Evolutionary conservation across 2,113 vertebrate species (phyloP).

Genomic region (Colius striatus): DNA sequence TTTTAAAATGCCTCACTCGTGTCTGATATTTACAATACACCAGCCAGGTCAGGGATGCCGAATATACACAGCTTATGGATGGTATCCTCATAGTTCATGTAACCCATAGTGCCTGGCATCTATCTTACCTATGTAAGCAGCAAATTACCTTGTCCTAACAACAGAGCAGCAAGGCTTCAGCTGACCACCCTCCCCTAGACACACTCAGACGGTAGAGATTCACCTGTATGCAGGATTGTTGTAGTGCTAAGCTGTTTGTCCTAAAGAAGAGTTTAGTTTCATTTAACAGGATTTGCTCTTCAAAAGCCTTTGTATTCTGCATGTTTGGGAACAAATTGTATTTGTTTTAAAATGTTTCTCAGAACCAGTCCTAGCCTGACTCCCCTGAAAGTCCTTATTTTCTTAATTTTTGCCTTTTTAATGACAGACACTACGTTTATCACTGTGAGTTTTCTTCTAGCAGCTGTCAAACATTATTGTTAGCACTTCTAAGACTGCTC

Average conservation of each 20-base stretch:
- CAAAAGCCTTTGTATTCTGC: not conserved
- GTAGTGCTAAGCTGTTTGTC: not conserved
- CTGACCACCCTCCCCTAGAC: not conserved
- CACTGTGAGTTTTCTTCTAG: not conserved
- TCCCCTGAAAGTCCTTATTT: not conserved
- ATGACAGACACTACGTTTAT: slow-evolving; percentile 29
- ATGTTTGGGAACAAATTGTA: not conserved
- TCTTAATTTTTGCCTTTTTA: slow-evolving; percentile 15
- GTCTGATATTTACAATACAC: not conserved
- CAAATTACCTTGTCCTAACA: not conserved
- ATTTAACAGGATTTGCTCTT: slow-evolving; percentile 1
- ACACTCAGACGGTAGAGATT: not conserved
- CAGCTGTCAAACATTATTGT: slow-evolving; percentile 10
- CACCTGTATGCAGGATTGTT: not conserved
- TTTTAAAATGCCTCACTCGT: not conserved
- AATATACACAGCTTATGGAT: not conserved
- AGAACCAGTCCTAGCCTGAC: not conserved
- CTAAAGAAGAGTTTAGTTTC: not conserved
- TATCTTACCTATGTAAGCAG: not conserved
- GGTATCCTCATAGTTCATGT: not conserved
- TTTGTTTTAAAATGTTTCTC: slow-evolving; percentile 16
- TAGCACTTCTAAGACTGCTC: not conserved
- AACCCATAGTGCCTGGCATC: not conserved
- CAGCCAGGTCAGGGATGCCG: not conserved
- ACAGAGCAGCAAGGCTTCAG: not conserved